Base-by-base conservation (phyloP, 2,113 vertebrate species). In the Salvator merianae region DNA sequence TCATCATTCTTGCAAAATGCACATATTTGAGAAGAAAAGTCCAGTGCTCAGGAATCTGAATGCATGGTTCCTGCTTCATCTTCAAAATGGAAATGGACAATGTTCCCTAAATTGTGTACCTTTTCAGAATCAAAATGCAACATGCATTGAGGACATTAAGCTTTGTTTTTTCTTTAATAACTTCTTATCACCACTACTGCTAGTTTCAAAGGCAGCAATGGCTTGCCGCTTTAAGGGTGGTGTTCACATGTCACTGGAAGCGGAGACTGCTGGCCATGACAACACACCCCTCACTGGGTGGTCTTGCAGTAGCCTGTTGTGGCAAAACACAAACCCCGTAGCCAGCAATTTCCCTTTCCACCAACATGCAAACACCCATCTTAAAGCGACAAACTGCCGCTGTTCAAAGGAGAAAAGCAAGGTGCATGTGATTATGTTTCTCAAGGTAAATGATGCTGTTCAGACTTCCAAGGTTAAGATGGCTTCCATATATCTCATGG, bases 191-290 rank as follows among this genome's bases (percentile, higher is more conserved):
- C 0, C 62, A 34, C 1, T 80, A 14, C 1, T 68, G 12, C 2
- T 68, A 81, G 53, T 81, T 74, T 77, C 72, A 84, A 47, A 84
- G 62, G 14, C 20, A 18, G n/a, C n/a, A n/a, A n/a, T n/a, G n/a
- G n/a, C n/a, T n/a, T n/a, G n/a, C n/a, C n/a, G n/a, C n/a, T n/a
- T n/a, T n/a, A n/a, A n/a, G n/a, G n/a, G n/a, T n/a, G n/a, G n/a
- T n/a, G n/a, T n/a, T n/a, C n/a, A n/a, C n/a, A n/a, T n/a, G n/a
- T n/a, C n/a, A n/a, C n/a, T n/a, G n/a, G n/a, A n/a, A n/a, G n/a
- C n/a, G n/a, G n/a, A n/a, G n/a, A n/a, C n/a, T n/a, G n/a, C n/a
- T n/a, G n/a, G n/a, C n/a, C n/a, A n/a, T n/a, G n/a, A n/a, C n/a
- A n/a, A n/a, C n/a, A n/a, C n/a, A n/a, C n/a, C n/a, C n/a, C n/a